Conservation (phyloP, 2,888 invertebrate genomes). For the Leucoptera coffeella region DNA sequence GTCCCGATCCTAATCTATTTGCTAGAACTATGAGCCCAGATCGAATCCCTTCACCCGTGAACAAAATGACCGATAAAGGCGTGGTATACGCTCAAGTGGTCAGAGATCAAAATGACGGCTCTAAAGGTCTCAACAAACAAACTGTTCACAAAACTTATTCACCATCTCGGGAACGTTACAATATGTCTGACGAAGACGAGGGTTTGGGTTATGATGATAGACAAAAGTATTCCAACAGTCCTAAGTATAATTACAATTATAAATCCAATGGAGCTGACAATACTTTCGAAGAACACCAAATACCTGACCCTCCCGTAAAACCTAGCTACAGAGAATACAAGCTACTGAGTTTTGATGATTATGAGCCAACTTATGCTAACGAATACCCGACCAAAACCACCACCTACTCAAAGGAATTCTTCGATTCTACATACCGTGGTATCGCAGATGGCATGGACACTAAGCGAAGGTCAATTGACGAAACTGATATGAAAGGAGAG, state of each 20-base stretch:
- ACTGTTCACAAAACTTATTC: constrained; percentile 49
- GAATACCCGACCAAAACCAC: constrained; percentile 23
- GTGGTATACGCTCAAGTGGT: constrained; percentile 76
- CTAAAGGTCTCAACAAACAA: constrained; percentile 21
- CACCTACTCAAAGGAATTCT: constrained; percentile 16
- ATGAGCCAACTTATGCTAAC: constrained; percentile 44
- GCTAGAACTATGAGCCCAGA: constrained; percentile 39
- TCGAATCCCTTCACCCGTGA: constrained; percentile 32
- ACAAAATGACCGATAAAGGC: constrained; percentile 49
- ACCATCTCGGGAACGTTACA: constrained; percentile 37
- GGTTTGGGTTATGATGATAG: constrained; percentile 69
- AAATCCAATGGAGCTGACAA: constrained; percentile 44
- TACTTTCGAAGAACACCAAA: constrained; percentile 29
- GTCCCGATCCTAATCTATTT: constrained; percentile 41
- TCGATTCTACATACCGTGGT: constrained; percentile 42
- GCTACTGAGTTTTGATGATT: constrained; percentile 41
- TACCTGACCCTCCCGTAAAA: constrained; percentile 56
- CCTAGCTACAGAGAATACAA: constrained; percentile 58
- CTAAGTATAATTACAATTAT: constrained; percentile 34
- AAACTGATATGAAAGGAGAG: constrained; percentile 29
- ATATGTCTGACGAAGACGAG: constrained; percentile 71
- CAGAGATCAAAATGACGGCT: constrained; percentile 32
- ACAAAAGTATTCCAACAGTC: constrained; percentile 24
- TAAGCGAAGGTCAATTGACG: constrained; percentile 43
- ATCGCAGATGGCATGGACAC: constrained; percentile 63